Evolutionary conservation across 1,140 invertebrate genomes (phyloP).

Genomic region (Contarinia nasturtii): DNA sequence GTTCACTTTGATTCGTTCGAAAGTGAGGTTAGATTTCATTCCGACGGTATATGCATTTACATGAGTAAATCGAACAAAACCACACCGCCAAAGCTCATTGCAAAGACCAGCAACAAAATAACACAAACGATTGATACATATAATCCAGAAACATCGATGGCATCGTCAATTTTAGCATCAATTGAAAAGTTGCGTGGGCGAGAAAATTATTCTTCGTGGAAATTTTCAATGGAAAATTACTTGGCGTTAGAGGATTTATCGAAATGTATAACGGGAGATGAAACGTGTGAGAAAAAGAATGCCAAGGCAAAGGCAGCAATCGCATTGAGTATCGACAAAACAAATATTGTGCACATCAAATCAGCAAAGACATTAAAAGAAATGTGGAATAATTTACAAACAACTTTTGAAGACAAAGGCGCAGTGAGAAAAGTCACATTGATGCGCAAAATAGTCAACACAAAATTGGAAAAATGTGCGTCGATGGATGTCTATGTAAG

Average conservation of each 20-base stretch:
- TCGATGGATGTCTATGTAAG: slow-evolving; percentile 14
- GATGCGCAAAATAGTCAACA: slow-evolving; percentile 5
- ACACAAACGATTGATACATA: too few relatives aligned
- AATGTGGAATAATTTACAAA: slow-evolving; percentile 14
- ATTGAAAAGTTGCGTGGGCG: slow-evolving; percentile 13
- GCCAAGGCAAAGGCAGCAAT: slow-evolving; percentile 9
- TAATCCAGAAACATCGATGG: too few relatives aligned
- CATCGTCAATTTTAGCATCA: too few relatives aligned
- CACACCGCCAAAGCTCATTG: too few relatives aligned
- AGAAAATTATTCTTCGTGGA: slow-evolving; percentile 16
- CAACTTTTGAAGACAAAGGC: slow-evolving; percentile 9
- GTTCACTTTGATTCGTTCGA: too few relatives aligned
- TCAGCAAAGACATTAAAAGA: slow-evolving; percentile 8
- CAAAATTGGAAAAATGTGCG: slow-evolving; percentile 6
- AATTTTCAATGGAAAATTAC: slow-evolving; percentile 15
- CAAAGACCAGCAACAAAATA: too few relatives aligned
- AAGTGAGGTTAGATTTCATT: too few relatives aligned
- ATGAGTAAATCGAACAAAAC: too few relatives aligned
- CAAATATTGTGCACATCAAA: slow-evolving; percentile 10
- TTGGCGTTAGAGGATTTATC: slow-evolving; percentile 15
- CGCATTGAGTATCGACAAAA: slow-evolving; percentile 7
- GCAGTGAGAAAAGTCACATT: slow-evolving; percentile 9
- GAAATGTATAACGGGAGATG: slow-evolving; percentile 7
- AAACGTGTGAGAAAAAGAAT: slow-evolving; percentile 6
- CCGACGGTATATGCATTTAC: too few relatives aligned